These are phyloP conservation scores for Sander vitreus DNA, from an alignment of 2,113 vertebrate genomes.

Conservation along the genomic window DNA sequence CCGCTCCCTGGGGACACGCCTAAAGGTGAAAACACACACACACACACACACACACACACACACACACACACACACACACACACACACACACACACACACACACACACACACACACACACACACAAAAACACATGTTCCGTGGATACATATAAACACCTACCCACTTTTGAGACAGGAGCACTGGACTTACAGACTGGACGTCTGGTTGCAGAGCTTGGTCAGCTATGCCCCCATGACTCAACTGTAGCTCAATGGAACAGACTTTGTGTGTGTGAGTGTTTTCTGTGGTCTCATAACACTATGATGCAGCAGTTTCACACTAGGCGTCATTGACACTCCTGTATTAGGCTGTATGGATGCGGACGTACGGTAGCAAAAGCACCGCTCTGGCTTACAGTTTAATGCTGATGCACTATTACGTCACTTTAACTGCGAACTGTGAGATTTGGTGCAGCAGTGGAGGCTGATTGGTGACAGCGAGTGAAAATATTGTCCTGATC, in stretches of 20 bases:
- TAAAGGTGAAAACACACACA: slow-evolving; percentile 49
- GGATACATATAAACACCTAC: slow-evolving; percentile 24
- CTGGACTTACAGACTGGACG: slow-evolving; percentile 38
- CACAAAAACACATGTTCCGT: slow-evolving; percentile 34
- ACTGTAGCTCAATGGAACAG: slow-evolving; percentile 60
- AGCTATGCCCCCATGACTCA: slow-evolving; percentile 68
- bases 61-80: not conserved
- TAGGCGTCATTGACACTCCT: slow-evolving; percentile 75
- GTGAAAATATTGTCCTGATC: slow-evolving; percentile 50
- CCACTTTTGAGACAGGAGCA: slow-evolving; percentile 26
- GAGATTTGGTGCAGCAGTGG: slow-evolving; percentile 42
- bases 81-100: slow-evolving; percentile 1
- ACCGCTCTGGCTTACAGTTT: slow-evolving; percentile 38
- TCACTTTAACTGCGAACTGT: slow-evolving; percentile 56
- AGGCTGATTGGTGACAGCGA: slow-evolving; percentile 47
- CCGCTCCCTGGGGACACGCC: slow-evolving; percentile 37
- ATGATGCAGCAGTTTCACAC: slow-evolving; percentile 76
- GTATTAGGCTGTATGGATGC: slow-evolving; percentile 47
- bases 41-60: not conserved
- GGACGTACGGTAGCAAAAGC: slow-evolving; percentile 68
- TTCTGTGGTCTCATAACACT: slow-evolving; percentile 62
- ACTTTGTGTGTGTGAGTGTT: slow-evolving; percentile 59
- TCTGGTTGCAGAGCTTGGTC: slow-evolving; percentile 51
- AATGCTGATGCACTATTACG: slow-evolving; percentile 48
- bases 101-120: not conserved